Evolutionary conservation across 2,888 invertebrate genomes (phyloP).

Genomic region (Ornithoptera alexandrae): DNA sequence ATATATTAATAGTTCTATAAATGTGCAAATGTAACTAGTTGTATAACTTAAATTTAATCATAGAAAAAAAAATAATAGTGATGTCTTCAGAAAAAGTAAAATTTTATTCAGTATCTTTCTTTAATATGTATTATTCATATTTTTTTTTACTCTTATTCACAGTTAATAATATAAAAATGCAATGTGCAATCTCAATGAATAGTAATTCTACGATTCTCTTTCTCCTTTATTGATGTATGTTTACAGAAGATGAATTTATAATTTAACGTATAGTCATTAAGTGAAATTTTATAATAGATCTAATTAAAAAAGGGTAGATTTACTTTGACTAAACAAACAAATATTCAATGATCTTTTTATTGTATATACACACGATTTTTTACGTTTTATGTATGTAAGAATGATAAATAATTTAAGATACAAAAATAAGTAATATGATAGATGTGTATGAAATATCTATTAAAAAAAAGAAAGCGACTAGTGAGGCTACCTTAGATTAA

Average conservation of each 20-base stretch:
- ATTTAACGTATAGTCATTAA: too few relatives aligned
- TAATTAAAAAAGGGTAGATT: too few relatives aligned
- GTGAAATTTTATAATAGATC: too few relatives aligned
- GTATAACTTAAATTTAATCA: background rate
- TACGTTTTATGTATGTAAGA: background rate
- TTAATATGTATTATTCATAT: too few relatives aligned
- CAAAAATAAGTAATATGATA: background rate
- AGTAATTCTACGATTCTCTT: too few relatives aligned
- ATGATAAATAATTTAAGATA: background rate
- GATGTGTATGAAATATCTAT: background rate
- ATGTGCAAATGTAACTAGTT: constrained; percentile 41
- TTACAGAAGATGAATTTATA: too few relatives aligned
- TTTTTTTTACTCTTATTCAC: too few relatives aligned
- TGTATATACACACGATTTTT: background rate
- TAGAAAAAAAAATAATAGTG: background rate
- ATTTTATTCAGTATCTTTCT: too few relatives aligned
- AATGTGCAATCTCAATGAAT: too few relatives aligned
- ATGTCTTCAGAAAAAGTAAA: background rate
- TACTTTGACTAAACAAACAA: background rate
- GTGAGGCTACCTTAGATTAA: constrained; percentile 36
- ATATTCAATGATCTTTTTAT: background rate
- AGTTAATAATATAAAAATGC: too few relatives aligned
- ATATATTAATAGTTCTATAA: constrained; percentile 33
- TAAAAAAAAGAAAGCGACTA: constrained; percentile 37
- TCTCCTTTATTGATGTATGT: too few relatives aligned